These are phyloP conservation scores for Drosophila bunnanda DNA, from an alignment of 2,888 invertebrate species.

Conservation along the genomic window DNA sequence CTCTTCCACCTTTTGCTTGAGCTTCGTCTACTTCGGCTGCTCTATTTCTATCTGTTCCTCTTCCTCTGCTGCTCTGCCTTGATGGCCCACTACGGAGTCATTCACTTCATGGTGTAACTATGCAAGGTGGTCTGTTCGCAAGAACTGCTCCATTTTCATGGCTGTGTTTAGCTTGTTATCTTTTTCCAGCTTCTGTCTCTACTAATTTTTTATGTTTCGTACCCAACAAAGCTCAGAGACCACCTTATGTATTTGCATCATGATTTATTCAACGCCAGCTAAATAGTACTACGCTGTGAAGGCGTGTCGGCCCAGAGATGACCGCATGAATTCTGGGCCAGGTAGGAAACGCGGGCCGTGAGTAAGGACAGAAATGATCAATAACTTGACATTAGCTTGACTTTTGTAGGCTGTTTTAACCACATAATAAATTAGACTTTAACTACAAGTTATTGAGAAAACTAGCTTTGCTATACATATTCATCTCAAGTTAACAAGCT, in stretches of 20 bases:
- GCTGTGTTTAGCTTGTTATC: background rate
- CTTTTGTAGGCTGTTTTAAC: no score
- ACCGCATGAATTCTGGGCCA: conserved; percentile 36
- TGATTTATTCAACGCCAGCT: conserved; percentile 53
- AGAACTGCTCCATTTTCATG: background rate
- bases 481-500: no score
- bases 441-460: background rate
- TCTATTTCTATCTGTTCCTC: conserved; percentile 19
- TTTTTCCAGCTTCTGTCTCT: no score
- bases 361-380: no score
- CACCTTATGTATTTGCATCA: background rate
- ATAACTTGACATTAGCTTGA: no score
- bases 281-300: conserved; percentile 34
- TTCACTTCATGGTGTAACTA: background rate
- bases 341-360: no score
- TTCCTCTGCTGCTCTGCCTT: conserved; percentile 12
- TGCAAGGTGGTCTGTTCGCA: background rate
- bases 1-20: conserved; percentile 11
- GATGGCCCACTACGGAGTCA: conserved; percentile 49
- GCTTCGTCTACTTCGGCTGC: conserved; percentile 22
- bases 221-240: background rate
- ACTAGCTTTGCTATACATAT: background rate
- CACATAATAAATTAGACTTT: no score
- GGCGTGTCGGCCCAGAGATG: conserved; percentile 57
- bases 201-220: background rate